These are phyloP conservation scores for Caenorhabditis doughertyi DNA, from an alignment of 2,888 invertebrate species.

Conservation along the genomic window DNA sequence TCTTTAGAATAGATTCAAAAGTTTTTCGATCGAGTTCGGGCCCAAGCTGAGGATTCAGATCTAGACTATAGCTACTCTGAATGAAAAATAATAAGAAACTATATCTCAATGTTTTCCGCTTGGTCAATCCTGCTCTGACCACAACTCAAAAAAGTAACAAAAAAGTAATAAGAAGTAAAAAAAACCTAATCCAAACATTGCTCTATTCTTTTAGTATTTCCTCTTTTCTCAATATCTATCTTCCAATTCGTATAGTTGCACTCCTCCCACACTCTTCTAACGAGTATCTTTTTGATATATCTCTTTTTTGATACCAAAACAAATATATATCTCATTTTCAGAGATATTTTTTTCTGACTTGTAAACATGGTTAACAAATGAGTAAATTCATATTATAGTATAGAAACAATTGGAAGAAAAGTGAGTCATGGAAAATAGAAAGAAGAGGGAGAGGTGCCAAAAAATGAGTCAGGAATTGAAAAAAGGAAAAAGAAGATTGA, in stretches of 20 bases:
- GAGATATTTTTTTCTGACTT: neutral
- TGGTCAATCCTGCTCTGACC: neutral
- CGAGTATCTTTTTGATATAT: neutral
- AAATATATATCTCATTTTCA: neutral
- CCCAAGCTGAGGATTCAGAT: too few species aligned
- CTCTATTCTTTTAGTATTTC: neutral
- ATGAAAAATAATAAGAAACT: neutral
- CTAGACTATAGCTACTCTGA: neutral
- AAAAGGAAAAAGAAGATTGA: constrained; percentile 1
- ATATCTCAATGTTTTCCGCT: neutral
- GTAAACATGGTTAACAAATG: neutral
- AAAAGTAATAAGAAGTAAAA: neutral
- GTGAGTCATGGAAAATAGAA: constrained; percentile 11
- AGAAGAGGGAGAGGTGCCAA: neutral
- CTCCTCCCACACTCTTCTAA: neutral
- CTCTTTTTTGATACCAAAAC: constrained; percentile 2
- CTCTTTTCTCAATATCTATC: neutral
- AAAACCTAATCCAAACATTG: neutral
- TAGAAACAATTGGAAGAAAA: neutral
- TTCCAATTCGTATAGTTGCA: constrained; percentile 27
- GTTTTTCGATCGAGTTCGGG: too few species aligned
- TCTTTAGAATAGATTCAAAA: too few species aligned
- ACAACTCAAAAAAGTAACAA: neutral
- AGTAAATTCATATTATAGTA: constrained; percentile 13
- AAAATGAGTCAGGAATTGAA: constrained; percentile 12